Percentiles rank a stretch among this genome's conserved stretches.
Conservation (phyloP, 2,888 invertebrate genomes). For the Patella depressa region DNA sequence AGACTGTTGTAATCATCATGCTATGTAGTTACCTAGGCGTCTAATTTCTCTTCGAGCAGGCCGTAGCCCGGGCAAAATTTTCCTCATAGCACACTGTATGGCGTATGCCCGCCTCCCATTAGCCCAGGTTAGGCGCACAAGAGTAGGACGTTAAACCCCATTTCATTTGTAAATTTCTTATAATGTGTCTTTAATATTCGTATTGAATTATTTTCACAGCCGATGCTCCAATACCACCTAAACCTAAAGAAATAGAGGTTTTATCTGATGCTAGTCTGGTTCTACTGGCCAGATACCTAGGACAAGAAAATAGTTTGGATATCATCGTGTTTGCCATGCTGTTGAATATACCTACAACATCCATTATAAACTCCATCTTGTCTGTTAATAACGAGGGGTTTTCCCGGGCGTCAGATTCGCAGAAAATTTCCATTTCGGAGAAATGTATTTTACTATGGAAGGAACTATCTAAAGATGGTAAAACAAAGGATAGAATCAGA, state of each 20-base stretch:
- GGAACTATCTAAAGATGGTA: constrained; percentile 41
- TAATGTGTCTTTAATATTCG: too few species aligned
- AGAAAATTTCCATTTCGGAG: constrained; percentile 35
- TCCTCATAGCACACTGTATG: too few species aligned
- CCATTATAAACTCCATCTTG: constrained; percentile 50
- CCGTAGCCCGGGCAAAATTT: too few species aligned
- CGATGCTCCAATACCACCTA: constrained; percentile 16
- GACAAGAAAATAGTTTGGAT: constrained; percentile 40
- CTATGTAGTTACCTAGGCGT: too few species aligned
- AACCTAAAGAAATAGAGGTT: constrained; percentile 48
- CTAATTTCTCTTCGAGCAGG: too few species aligned
- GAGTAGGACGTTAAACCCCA: too few species aligned
- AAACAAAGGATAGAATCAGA: constrained; percentile 55
- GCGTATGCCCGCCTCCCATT: too few species aligned
- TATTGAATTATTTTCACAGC: neutral
- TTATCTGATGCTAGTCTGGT: constrained; percentile 50
- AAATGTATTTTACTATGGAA: constrained; percentile 54
- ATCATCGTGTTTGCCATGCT: constrained; percentile 53
- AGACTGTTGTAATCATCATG: too few species aligned
- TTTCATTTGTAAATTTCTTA: too few species aligned
- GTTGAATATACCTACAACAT: constrained; percentile 56
- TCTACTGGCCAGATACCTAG: constrained; percentile 46
- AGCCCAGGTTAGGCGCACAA: too few species aligned
- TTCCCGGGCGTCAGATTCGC: constrained; percentile 35
- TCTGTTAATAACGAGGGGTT: constrained; percentile 36